Conservation (phyloP, 2,888 invertebrate species). For the Hyles lineata region DNA sequence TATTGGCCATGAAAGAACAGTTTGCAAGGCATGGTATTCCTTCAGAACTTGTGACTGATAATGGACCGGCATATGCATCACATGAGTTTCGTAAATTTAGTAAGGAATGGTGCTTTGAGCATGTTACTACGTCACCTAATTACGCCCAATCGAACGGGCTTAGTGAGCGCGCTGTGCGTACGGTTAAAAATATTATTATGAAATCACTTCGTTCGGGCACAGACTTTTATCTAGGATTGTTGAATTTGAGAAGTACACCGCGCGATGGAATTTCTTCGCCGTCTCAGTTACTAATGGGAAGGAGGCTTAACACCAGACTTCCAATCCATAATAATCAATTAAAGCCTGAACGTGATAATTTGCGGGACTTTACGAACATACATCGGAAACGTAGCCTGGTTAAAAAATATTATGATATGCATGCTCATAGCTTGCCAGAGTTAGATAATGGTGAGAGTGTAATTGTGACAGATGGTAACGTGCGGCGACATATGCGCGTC, state of each 20-base stretch:
- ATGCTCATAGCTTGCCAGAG: neutral
- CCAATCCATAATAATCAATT: no score
- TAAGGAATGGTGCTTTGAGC: slow-evolving; percentile 16
- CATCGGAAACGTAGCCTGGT: no score
- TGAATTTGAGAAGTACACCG: no score
- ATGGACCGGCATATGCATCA: slow-evolving; percentile 33
- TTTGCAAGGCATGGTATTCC: slow-evolving; percentile 39
- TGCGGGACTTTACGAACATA: no score
- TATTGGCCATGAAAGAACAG: slow-evolving; percentile 34
- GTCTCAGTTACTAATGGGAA: no score
- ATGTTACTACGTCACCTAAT: slow-evolving; percentile 31
- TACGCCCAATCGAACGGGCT: slow-evolving; percentile 32
- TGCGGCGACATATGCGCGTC: neutral
- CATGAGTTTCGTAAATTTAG: slow-evolving; percentile 1
- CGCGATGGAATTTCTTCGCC: no score
- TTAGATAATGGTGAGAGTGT: neutral
- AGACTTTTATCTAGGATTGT: no score
- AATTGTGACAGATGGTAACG: neutral
- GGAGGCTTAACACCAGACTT: no score
- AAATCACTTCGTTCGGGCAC: no score
- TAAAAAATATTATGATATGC: no score
- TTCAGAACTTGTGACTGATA: slow-evolving; percentile 34
- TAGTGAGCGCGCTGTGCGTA: slow-evolving; percentile 28
- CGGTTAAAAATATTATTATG: neutral
- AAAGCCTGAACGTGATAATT: no score